These are phyloP conservation scores for Poeciliopsis gracilis DNA, from an alignment of 2,797 vertebrate genomes.

Conservation along the genomic window DNA sequence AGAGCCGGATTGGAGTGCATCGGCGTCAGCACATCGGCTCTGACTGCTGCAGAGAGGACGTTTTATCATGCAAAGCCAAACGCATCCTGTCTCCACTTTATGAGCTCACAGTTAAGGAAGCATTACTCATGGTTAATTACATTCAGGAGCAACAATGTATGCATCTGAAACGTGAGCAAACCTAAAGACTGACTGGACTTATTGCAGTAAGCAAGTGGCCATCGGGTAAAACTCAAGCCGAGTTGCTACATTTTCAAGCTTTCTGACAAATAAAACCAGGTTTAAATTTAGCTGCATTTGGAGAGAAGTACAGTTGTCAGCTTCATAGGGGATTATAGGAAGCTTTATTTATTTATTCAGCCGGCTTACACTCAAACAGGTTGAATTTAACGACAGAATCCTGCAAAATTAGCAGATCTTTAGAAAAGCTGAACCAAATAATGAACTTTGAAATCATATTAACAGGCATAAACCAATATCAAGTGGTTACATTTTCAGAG, in stretches of 20 bases:
- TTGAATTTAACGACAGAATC: neutral
- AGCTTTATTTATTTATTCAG: neutral
- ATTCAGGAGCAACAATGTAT: constrained; percentile 12
- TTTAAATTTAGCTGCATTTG: neutral
- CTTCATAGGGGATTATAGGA: neutral
- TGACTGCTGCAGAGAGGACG: constrained; percentile 14
- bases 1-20: constrained; percentile 47
- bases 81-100: constrained; percentile 21
- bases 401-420: neutral
- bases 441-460: neutral
- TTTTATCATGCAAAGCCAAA: constrained; percentile 34
- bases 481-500: neutral
- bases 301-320: neutral
- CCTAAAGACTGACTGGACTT: neutral
- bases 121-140: constrained; percentile 18
- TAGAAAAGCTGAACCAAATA: neutral
- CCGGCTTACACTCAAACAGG: neutral
- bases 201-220: neutral
- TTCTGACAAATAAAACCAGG: neutral
- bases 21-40: constrained; percentile 63
- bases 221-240: neutral
- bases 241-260: neutral
- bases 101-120: constrained; percentile 14
- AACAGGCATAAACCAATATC: neutral
- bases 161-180: neutral